Evolutionary conservation across 2,888 invertebrate species (phyloP), one percentile per base, ranked within the genome.

Genomic region (Chrysolina haemoptera): DNA sequence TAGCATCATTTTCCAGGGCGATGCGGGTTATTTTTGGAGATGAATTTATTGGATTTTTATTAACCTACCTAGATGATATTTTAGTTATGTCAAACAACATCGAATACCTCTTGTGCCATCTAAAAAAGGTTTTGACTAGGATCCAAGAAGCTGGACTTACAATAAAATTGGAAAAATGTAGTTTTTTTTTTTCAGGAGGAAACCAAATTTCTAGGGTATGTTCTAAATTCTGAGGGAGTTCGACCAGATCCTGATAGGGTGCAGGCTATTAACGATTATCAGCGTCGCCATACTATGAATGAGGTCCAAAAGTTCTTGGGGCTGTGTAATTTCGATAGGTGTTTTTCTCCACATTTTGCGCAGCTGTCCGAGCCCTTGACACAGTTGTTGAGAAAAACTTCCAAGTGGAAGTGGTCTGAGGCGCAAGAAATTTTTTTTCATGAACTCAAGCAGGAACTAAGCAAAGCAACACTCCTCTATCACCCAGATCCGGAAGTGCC

Each of bases 271-370:
- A 50, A 16, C 16, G 50, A 65, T 14, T 65, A 65, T 43, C 65
- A 43, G 65, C 20, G 6, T n/a, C 65, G 46, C 12, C 27, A 12
- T 14, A 65, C 27, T n/a, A 46, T 65, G n/a, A 43, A 65, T 40
- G 27, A 62, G 35, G 18, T 62, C 10, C 62, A 62, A 16, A 62
- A 14, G 14, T 62, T 55, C n/a, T 55, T 55, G 22, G 55, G 55
- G 11, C 55, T 55, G 18, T 55, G 14, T 55, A 55, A 55, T 50
- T 50, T 50, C n/a, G 50, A 50, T 16, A 50, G 50, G 50, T 50
- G n/a, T 50, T 50, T 50, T 50, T 35, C 62, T n/a, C 62, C 62
- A 35, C 62, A 62, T 62, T 20, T 62, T 62, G 62, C 62, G 14
- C n/a, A 62, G 35, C 9, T 62, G 3, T 62, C 62, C 14, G 62